Base-by-base conservation (phyloP, 2,888 invertebrate species). In the Ecliptopera silaceata region DNA sequence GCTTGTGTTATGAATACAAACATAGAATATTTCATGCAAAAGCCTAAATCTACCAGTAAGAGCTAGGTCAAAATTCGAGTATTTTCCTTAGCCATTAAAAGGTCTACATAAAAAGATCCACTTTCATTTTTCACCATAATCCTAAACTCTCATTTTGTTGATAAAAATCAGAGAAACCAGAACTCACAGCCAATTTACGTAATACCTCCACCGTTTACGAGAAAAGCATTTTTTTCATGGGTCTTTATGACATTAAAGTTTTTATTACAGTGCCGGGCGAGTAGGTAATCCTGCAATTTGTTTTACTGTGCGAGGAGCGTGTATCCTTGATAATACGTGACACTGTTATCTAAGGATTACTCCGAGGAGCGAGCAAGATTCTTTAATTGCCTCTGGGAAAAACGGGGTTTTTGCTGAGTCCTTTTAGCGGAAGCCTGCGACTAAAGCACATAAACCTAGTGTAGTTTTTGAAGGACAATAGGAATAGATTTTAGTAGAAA, bases 261-360 rank as follows among this genome's bases (percentile, higher is more conserved):
- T 81, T 84, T 79, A 81, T 77, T 74, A 72, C 75, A 64, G 66
- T 67, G 63, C 64, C 58, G 65, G 73, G 70, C 71, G 70, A 73
- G 74, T 73, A 66, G 69, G 82, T 86, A 85, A 86, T 84, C 85
- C 83, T 70, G 83, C 83, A 84, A 86, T 86, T 84, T 82, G 75
- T 85, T 85, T 81, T 83, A 82, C 82, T 79, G 78, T 77, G 74
- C 70, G 64, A 63, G 75, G 76, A 74, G 75, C 79, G 73, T 75
- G 75, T 47, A 47, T 71, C 75, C 75, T 78, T 80, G 80, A 80
- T 82, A 81, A 77, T 81, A 86, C 84, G 85, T 85, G 84, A 85
- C 73, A 75, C 79, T 77, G 83, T 84, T 84, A 84, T 77, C 75
- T 75, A 47, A 49, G 60, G 82, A 78, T 82, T 83, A 81, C 71